Conservation (phyloP, 2,888 invertebrate species). For the Drosophila prolongata region DNA sequence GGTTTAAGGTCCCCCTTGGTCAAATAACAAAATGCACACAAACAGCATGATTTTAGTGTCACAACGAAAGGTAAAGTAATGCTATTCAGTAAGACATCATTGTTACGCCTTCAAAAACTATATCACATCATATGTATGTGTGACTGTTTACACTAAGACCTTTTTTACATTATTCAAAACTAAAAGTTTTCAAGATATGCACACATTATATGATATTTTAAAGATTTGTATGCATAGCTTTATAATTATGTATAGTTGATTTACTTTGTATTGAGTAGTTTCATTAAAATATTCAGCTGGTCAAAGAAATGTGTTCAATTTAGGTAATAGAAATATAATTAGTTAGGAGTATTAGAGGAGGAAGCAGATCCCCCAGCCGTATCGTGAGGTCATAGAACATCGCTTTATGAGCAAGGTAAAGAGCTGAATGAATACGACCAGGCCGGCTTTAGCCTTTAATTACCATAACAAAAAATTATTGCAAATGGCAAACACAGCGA, state of each 20-base stretch:
- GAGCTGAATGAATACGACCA: conserved; percentile 28
- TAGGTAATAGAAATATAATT: conserved; percentile 12
- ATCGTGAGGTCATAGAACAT: conserved; percentile 8
- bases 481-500: conserved; percentile 51
- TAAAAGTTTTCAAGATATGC: background rate
- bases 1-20: conserved; percentile 1
- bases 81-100: background rate
- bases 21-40: conserved; percentile 7
- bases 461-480: conserved; percentile 56
- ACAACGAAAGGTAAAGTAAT: conserved; percentile 7
- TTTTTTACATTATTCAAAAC: background rate
- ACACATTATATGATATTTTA: background rate
- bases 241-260: background rate
- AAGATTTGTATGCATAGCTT: background rate
- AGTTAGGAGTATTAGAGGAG: background rate
- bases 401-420: conserved; percentile 1
- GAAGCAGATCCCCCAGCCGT: conserved; percentile 8
- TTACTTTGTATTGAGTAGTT: background rate
- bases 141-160: background rate
- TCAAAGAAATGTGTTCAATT: background rate
- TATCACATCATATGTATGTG: background rate
- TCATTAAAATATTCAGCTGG: background rate
- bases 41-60: conserved; percentile 1
- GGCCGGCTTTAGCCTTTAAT: conserved; percentile 35
- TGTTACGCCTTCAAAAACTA: background rate